Evolutionary conservation across 2,797 vertebrate species (phyloP), one percentile per base, ranked within the genome.

Genomic region (Limnodromus scolopaceus): DNA sequence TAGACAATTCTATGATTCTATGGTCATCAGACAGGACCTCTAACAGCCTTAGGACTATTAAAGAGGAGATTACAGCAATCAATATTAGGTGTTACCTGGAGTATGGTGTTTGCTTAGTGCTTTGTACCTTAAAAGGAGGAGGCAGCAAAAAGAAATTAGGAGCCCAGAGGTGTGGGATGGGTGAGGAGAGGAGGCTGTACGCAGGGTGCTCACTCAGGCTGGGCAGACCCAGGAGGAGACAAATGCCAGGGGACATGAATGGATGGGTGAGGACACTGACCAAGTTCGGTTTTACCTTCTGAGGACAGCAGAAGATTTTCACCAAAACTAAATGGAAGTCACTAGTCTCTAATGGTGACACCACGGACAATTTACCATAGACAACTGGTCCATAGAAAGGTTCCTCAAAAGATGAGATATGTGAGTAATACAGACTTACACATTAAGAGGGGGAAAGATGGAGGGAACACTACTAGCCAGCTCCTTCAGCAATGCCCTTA

Each of bases 181-280:
- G 8, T 36, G 58, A 86, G 27, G 48, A 70, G 34, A 80, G 22
- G 11, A 86, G 27, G 13, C 16, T 74, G 24, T 7, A 28, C 10
- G 24, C 22, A 76, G 48, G 23, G 24, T 23, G 10, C 16, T 65
- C 2, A 0, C 45, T 78, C 36, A 43, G 65, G 3, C 6, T 65
- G 38, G 13, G 41, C 15, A 36, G 30, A 28, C 17, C 2, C 49
- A 71, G 27, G 41, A 74, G 36, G 16, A 94, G 23, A 5, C 19
- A 65, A 86, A 46, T 0, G 8, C 45, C 38, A 34, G 53, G 22
- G 39, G 4, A 22, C 32, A 32, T 0, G 25, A 49, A 77, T 6
- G 28, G 10, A 68, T 57, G 23, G 25, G 15, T 43, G 38, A 89
- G 38, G 34, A 9, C 16, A 53, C 14, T 0, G 0, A 51, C 16